phyloP scores from a whole-genome alignment of 2,888 invertebrate genomes.

The Augiades crinisus region DNA sequence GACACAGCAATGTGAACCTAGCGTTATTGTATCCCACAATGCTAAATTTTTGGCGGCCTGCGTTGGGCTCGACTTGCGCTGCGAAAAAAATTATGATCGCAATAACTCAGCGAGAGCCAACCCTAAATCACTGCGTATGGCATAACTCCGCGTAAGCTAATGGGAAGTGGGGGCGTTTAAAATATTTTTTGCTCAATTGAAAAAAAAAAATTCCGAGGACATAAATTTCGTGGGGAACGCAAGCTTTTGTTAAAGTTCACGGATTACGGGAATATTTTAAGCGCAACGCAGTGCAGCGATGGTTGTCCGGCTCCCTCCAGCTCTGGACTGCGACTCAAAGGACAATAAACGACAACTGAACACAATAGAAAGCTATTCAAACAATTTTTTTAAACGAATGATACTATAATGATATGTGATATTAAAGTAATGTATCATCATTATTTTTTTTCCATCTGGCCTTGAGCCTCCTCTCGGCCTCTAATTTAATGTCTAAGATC shows the following conservation, averaged over 20 bases:
- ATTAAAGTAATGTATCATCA: too few species aligned
- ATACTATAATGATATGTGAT: too few species aligned
- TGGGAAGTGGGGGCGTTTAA: conserved; percentile 53
- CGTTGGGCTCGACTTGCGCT: conserved; percentile 22
- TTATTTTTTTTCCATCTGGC: too few species aligned
- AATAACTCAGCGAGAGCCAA: conserved; percentile 45
- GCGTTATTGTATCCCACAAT: too few species aligned
- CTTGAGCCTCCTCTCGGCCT: too few species aligned
- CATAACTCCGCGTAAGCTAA: conserved; percentile 50
- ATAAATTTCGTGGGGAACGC: conserved; percentile 36
- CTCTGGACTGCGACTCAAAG: background rate
- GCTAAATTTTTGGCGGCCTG: too few species aligned
- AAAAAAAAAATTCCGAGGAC: conserved; percentile 43
- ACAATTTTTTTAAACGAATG: too few species aligned
- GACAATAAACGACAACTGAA: background rate
- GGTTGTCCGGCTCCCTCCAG: background rate
- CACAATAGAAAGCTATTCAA: background rate
- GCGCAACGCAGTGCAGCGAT: conserved; percentile 17
- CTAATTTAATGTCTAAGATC: too few species aligned
- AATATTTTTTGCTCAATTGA: conserved; percentile 53
- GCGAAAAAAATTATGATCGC: conserved; percentile 42
- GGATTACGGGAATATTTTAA: conserved; percentile 12
- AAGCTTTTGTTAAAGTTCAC: conserved; percentile 30
- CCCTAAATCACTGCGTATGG: conserved; percentile 53
- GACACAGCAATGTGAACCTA: too few species aligned